Base-by-base conservation (phyloP, 1,140 invertebrate species). In the Anastatus disparis region DNA sequence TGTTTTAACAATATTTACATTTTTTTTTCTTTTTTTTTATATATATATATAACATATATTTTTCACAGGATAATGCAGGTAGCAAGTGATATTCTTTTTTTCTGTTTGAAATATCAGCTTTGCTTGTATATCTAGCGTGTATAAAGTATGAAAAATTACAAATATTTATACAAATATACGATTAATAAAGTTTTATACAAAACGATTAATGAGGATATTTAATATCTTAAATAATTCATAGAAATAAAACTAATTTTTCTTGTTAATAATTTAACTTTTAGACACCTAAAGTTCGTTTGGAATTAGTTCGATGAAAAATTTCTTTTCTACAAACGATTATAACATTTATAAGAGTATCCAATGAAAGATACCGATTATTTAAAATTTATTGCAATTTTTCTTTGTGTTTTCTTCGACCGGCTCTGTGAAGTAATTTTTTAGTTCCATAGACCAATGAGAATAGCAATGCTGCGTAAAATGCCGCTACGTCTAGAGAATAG, bases 401-500 rank as follows among this genome's bases (percentile, higher is more conserved):
- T 48, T 70, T 70, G 2, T 64, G 15, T 64, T 64, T 70, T 20
- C 38, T 70, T 24, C 42, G 31, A 1, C 59, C 53, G 17, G 70
- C 52, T 70, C 63, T 70, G n/a, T 61, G 67, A 29, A 74, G 74
- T 3, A 79, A 52, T 15, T 76, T 79, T 61, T 73, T 77, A 1
- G 74, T 17, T 44, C 75, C 79, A 42, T 76, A 80, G 17, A 77
- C 61, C 20, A 75, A 29, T 2, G 68, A 3, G 7, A 75, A 13
- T 2, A 59, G 70, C 0, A 70, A 46, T 6, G 66, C 22, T 22
- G 70, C 27, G 24, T 82, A 84, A 73, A 84, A 83, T 2, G 64
- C 58, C 7, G 73, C 75, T 10, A 84, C 82, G 50, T 85, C 83
- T 6, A 84, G 59, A 3, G 81, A 82, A 67, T 85, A 85, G 52